Evolutionary conservation across 2,888 invertebrate species (phyloP).

Genomic region (Dascillus cervinus): DNA sequence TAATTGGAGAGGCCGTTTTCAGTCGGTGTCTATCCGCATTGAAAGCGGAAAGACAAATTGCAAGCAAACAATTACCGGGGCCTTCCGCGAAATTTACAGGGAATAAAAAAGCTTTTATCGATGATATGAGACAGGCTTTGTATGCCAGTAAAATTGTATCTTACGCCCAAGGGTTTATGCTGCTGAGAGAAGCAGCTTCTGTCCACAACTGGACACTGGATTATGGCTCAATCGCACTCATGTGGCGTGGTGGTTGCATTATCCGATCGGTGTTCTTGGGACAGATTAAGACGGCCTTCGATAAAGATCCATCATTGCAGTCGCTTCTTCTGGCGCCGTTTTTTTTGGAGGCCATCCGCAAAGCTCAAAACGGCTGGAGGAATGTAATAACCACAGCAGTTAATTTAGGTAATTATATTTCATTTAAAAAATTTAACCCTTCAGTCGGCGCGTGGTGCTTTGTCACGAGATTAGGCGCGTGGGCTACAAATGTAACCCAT

Average conservation of each 20-base stretch:
- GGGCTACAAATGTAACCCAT: no score
- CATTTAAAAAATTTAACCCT: no score
- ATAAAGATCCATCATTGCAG: constrained; percentile 73
- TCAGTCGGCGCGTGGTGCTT: no score
- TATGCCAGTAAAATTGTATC: constrained; percentile 98
- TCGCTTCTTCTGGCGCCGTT: constrained; percentile 90
- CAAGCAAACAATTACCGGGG: constrained; percentile 70
- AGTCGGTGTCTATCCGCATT: constrained; percentile 91
- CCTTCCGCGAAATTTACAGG: constrained; percentile 57
- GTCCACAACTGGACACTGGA: constrained; percentile 91
- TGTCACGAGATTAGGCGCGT: no score
- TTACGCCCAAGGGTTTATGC: constrained; percentile 97
- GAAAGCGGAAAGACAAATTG: constrained; percentile 77
- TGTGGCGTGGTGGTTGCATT: constrained; percentile 99
- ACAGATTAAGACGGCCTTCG: constrained; percentile 89
- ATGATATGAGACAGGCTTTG: constrained; percentile 80
- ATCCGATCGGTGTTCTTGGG: constrained; percentile 87
- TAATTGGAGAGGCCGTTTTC: constrained; percentile 98
- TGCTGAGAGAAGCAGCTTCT: constrained; percentile 85
- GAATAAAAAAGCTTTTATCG: constrained; percentile 72
- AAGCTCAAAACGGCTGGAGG: constrained; percentile 79
- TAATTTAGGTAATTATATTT: constrained; percentile 34
- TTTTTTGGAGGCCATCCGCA: constrained; percentile 77
- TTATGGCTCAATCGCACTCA: constrained; percentile 94
- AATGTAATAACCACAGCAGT: constrained; percentile 67